phyloP scores from a whole-genome alignment of 2,113 vertebrate genomes.

The Procavia capensis region DNA sequence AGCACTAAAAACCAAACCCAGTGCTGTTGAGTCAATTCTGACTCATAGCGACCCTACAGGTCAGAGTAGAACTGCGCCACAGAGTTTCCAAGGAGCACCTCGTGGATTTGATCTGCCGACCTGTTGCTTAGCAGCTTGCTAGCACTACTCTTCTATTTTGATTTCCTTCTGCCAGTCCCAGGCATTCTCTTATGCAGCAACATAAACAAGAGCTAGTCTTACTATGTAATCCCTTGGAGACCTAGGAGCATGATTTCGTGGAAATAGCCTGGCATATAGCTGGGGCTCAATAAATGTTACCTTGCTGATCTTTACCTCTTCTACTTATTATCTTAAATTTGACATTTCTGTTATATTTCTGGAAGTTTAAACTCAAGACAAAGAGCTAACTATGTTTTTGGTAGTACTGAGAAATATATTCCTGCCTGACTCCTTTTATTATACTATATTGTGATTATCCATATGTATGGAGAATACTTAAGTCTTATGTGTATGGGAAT shows the following conservation, averaged over 20 bases:
- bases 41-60: too few species aligned
- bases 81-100: too few species aligned
- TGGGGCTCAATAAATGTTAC: neutral
- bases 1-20: too few species aligned
- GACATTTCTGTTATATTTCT: constrained; percentile 54
- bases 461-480: constrained; percentile 21
- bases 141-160: constrained; percentile 36
- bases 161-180: neutral
- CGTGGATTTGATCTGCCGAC: too few species aligned
- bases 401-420: constrained; percentile 45
- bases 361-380: constrained; percentile 41
- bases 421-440: constrained; percentile 25
- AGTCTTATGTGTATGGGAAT: neutral
- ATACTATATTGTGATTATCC: constrained; percentile 22
- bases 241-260: neutral
- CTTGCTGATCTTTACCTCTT: neutral
- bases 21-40: too few species aligned
- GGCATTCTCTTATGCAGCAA: neutral
- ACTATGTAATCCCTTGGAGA: neutral
- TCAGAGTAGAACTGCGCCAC: too few species aligned
- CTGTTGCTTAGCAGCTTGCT: too few species aligned
- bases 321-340: constrained; percentile 32
- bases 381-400: constrained; percentile 27
- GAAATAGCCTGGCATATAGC: neutral
- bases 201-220: constrained; percentile 1